Conservation (phyloP, 2,797 vertebrate genomes). For the Microctenopoma stevenorrisi region DNA sequence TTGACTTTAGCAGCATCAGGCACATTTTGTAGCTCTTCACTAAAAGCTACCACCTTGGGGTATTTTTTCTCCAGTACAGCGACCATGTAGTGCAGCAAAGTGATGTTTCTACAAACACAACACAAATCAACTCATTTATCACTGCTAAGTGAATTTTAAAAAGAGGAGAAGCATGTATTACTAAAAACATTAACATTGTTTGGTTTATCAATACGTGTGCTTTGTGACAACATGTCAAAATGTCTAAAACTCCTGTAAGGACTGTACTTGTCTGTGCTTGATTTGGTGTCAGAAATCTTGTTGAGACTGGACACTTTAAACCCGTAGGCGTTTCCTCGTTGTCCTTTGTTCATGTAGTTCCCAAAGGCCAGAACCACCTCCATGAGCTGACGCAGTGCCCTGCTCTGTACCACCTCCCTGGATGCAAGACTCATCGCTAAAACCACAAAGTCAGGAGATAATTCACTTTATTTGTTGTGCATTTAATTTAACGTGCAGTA, state of each 20-base stretch:
- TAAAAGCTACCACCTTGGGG: constrained; percentile 85
- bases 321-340: constrained; percentile 92
- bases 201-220: not conserved
- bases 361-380: constrained; percentile 91
- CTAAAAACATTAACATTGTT: not conserved
- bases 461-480: not conserved
- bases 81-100: constrained; percentile 94
- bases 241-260: not conserved
- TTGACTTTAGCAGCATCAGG: constrained; percentile 72
- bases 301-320: constrained; percentile 95
- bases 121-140: not conserved
- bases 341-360: constrained; percentile 98
- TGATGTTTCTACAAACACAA: constrained; percentile 54
- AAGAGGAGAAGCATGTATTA: not conserved
- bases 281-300: constrained; percentile 96
- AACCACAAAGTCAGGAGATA: not conserved
- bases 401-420: constrained; percentile 52
- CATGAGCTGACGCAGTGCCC: constrained; percentile 53
- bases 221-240: not conserved
- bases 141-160: not conserved
- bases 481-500: too few species aligned
- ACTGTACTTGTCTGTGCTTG: constrained; percentile 93
- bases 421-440: constrained; percentile 67
- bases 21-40: constrained; percentile 74
- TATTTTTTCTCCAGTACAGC: constrained; percentile 92